A percentile compares a stretch with the other conserved stretches of the same genome.
These are phyloP conservation scores for Limnephilus marmoratus DNA, from an alignment of 2,888 invertebrate genomes.

Conservation along the genomic window DNA sequence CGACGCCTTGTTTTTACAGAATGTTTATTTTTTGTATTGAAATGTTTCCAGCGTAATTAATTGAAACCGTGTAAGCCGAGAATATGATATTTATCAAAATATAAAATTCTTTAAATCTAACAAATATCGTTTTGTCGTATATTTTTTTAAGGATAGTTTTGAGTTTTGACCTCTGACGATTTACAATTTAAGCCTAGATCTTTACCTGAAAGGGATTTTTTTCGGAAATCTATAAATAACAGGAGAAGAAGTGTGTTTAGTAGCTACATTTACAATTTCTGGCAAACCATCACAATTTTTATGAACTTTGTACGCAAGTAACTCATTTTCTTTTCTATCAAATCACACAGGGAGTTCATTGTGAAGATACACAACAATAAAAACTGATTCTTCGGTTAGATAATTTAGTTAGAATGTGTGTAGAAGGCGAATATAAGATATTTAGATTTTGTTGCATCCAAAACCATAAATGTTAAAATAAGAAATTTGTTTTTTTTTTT, in stretches of 20 bases:
- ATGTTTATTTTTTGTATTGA: too few relatives aligned
- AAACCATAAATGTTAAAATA: too few relatives aligned
- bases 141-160: neutral
- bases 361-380: too few relatives aligned
- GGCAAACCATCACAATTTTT: neutral
- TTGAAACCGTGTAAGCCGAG: neutral
- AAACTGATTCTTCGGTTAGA: too few relatives aligned
- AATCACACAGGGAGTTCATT: too few relatives aligned
- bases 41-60: neutral
- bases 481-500: too few relatives aligned
- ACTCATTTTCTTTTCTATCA: too few relatives aligned
- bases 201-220: neutral
- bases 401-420: too few relatives aligned
- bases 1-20: neutral
- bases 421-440: too few relatives aligned
- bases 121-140: neutral
- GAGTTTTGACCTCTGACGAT: neutral
- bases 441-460: too few relatives aligned
- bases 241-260: neutral
- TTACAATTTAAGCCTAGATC: too few relatives aligned
- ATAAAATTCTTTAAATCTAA: neutral
- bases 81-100: neutral
- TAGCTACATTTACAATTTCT: neutral
- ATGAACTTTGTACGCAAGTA: too few relatives aligned
- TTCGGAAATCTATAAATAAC: neutral